Percentiles rank a stretch among this genome's conserved stretches.
These are phyloP conservation scores for Plebejus anna DNA, from an alignment of 2,888 invertebrate species.

Conservation along the genomic window DNA sequence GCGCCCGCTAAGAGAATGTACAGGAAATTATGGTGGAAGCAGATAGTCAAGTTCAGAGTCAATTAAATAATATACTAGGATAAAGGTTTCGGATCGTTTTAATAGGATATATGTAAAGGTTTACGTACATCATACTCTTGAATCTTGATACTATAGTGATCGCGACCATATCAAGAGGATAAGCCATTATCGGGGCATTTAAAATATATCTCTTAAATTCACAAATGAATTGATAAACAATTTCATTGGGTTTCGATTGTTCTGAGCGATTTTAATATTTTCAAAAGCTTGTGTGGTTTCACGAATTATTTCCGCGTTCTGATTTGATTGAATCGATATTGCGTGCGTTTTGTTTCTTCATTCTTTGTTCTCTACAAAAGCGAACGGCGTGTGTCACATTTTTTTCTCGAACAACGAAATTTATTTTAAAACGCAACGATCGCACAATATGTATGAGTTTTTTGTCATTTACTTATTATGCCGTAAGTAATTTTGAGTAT, in stretches of 20 bases:
- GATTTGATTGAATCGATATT: slow-evolving; percentile 39
- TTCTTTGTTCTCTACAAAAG: slow-evolving; percentile 29
- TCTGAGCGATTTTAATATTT: slow-evolving; percentile 36
- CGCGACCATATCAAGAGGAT: background rate
- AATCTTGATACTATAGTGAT: background rate
- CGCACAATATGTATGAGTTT: background rate
- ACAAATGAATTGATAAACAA: slow-evolving; percentile 27
- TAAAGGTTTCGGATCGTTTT: no score
- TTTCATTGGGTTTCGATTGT: slow-evolving; percentile 28
- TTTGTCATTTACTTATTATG: no score
- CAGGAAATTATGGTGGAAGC: no score
- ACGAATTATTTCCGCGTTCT: slow-evolving; percentile 38
- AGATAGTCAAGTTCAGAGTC: no score
- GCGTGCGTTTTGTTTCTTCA: slow-evolving; percentile 35
- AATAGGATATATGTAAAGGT: no score
- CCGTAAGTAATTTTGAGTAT: no score
- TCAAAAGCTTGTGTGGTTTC: slow-evolving; percentile 35
- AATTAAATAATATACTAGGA: no score
- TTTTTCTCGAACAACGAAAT: background rate
- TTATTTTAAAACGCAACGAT: background rate
- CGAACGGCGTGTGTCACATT: background rate
- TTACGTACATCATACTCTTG: no score
- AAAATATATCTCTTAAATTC: slow-evolving; percentile 11
- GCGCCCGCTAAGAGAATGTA: no score
- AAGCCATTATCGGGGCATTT: background rate